A percentile compares a stretch with the other conserved stretches of the same genome.
phyloP scores from a whole-genome alignment of 2,797 vertebrate genomes.

The Rallus crepitans region DNA sequence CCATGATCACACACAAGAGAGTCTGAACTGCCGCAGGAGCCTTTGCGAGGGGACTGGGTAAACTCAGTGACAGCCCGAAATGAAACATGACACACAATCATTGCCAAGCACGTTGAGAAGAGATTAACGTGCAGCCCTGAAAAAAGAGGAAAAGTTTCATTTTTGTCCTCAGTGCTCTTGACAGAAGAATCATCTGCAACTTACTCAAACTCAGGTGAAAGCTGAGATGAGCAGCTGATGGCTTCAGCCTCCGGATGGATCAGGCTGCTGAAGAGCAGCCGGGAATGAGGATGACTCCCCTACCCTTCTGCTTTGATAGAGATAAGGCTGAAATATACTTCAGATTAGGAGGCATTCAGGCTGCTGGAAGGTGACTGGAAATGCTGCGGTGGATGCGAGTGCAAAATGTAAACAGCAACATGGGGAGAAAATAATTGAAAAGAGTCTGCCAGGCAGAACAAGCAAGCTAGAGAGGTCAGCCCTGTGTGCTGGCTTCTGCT shows the following conservation, averaged over 20 bases:
- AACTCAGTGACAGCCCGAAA: background rate
- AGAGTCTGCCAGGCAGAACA: constrained; percentile 9
- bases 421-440: constrained; percentile 41
- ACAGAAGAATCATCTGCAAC: background rate
- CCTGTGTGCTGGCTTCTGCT: background rate
- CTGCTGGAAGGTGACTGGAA: constrained; percentile 35
- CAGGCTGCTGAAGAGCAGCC: background rate
- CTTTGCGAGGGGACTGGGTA: background rate
- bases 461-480: constrained; percentile 13
- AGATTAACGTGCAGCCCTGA: constrained; percentile 14
- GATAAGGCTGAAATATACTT: constrained; percentile 48
- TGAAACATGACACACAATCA: constrained; percentile 13
- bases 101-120: background rate
- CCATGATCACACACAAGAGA: background rate
- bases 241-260: constrained; percentile 7
- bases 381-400: background rate
- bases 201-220: background rate
- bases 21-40: background rate
- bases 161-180: constrained; percentile 57
- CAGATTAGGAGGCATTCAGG: constrained; percentile 14
- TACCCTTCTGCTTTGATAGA: constrained; percentile 52
- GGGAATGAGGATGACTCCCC: background rate
- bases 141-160: background rate
- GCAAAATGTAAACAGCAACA: constrained; percentile 31
- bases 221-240: background rate